Base-by-base conservation (phyloP, 2,113 vertebrate genomes). In the Corydoras sp. region DNA sequence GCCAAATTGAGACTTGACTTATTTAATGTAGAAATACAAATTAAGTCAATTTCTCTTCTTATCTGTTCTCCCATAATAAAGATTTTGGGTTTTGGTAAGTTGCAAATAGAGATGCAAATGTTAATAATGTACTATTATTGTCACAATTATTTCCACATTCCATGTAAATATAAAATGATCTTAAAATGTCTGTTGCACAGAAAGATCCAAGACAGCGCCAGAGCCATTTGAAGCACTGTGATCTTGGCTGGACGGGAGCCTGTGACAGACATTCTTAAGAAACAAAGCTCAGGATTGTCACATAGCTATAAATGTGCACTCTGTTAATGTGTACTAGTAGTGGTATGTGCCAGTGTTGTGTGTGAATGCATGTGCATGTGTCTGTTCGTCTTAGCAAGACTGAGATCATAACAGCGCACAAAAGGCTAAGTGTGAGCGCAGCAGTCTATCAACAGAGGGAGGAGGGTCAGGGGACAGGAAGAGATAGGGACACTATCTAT, bases 401-500 rank as follows among this genome's bases (percentile, higher is more conserved):
- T 90, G 85, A 88, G 87, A 88, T 88, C 88, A 90, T 88, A 82
- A 79, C 73, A 82, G 53, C 68, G 77, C 73, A 90, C 87, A 89
- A 90, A 84, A 83, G 78, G 74, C 51, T 43, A 24, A 85, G 85
- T 89, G 88, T 90, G 83, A 85, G 78, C 55, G 3, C 58, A 73
- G 69, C 62, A 81, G 76, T 83, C 80, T 84, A 83, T 81, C 80
- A 79, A 74, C 62, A 77, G 77, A 80, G 76, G 76, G 82, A 81
- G 86, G 85, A 84, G 84, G 77, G 79, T 31, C 81, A 79, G 74
- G 82, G 80, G 76, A 70, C 76, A 72, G 67, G 71, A 74, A 68
- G 71, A 54, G 65, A 78, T 76, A 69, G 63, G 73, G 66, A 72
- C 68, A 73, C 54, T 62, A 74, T 74, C 75, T 72, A 63, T 61